Evolutionary conservation across 2,797 vertebrate species (phyloP).

Genomic region (Neosilurus hyrtlii): DNA sequence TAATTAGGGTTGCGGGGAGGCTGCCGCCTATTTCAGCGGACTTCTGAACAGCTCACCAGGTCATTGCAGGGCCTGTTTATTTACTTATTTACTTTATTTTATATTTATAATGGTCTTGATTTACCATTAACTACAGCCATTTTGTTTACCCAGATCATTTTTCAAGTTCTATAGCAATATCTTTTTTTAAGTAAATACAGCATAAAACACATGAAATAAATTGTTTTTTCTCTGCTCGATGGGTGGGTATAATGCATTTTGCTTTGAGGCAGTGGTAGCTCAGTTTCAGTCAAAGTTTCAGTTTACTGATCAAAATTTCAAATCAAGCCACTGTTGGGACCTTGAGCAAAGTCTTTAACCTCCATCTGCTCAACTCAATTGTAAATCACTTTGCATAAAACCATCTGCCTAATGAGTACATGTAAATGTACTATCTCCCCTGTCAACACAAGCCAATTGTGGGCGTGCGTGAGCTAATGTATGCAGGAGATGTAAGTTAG

Average conservation of each 20-base stretch:
- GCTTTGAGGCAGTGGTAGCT: neutral
- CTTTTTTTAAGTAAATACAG: neutral
- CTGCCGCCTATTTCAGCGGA: too few relatives aligned
- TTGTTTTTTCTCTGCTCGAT: neutral
- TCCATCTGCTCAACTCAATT: neutral
- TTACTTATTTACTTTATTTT: too few relatives aligned
- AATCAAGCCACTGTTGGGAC: neutral
- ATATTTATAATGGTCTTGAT: too few relatives aligned
- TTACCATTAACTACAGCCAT: too few relatives aligned
- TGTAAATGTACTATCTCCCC: slow-evolving; percentile 1
- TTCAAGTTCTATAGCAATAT: too few relatives aligned
- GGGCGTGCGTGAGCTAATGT: neutral
- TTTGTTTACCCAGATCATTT: too few relatives aligned
- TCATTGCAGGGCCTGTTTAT: too few relatives aligned
- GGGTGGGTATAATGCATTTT: neutral
- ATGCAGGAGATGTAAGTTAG: slow-evolving; percentile 9
- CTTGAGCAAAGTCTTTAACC: slow-evolving; percentile 14
- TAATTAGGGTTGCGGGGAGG: too few relatives aligned
- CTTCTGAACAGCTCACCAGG: too few relatives aligned
- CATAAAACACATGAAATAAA: neutral
- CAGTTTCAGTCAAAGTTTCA: neutral
- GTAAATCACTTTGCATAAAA: slow-evolving; percentile 25
- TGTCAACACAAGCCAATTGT: neutral
- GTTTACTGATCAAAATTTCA: neutral
- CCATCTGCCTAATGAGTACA: slow-evolving; percentile 3